phyloP scores from a whole-genome alignment of 2,888 invertebrate genomes.

The Limenitis arthemis region DNA sequence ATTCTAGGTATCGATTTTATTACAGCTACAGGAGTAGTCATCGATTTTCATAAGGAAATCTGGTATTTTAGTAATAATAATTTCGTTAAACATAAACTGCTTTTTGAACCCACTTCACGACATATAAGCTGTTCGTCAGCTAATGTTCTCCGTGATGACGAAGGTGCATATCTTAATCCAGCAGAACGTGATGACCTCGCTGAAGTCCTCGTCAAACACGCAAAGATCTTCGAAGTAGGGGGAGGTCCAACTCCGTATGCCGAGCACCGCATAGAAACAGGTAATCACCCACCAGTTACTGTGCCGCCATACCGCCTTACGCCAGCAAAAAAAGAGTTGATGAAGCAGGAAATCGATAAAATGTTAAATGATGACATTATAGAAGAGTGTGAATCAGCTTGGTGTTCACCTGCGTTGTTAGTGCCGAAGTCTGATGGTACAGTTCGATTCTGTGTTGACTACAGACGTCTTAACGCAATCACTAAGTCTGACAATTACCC shows the following conservation, averaged over 20 bases:
- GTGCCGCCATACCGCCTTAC: conserved; percentile 20
- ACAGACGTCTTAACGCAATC: conserved; percentile 26
- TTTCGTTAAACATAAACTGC: not conserved
- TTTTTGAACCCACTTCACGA: not conserved
- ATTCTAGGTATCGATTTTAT: not conserved
- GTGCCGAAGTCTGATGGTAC: conserved; percentile 36
- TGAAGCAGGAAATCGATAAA: conserved; percentile 28
- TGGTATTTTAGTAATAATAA: not conserved
- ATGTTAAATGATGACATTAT: conserved; percentile 36
- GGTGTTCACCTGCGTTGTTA: conserved; percentile 37
- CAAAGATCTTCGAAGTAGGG: conserved; percentile 5
- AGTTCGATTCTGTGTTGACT: conserved; percentile 36
- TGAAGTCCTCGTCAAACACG: conserved; percentile 5
- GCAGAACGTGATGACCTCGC: not conserved
- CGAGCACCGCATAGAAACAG: conserved; percentile 31
- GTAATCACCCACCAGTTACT: conserved; percentile 25
- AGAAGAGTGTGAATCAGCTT: conserved; percentile 41
- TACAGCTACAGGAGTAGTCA: not conserved
- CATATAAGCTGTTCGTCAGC: not conserved
- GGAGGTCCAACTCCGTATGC: conserved; percentile 6
- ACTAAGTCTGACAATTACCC: conserved; percentile 34
- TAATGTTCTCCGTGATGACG: not conserved
- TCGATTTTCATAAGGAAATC: conserved; percentile 2
- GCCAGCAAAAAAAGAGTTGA: conserved; percentile 19
- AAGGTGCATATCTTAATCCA: not conserved